Conservation (phyloP, 1,140 invertebrate genomes). For the Xylocopa sonorina region DNA sequence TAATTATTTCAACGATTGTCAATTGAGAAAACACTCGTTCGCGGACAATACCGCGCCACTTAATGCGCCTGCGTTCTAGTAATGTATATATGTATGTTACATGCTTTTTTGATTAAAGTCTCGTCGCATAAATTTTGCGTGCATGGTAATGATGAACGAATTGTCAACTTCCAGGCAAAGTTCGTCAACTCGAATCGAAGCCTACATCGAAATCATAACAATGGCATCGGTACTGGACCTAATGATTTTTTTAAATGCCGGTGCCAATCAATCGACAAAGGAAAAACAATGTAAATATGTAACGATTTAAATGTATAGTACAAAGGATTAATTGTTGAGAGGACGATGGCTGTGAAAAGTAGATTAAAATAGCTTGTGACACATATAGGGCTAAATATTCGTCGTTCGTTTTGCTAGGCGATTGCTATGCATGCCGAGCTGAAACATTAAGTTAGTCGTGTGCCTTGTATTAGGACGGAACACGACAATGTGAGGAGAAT, state of each 20-base stretch:
- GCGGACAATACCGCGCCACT: slow-evolving; percentile 39
- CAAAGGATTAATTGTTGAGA: not conserved
- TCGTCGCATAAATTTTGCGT: not conserved
- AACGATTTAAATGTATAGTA: not conserved
- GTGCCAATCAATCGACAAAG: not conserved
- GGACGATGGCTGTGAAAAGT: slow-evolving; percentile 17
- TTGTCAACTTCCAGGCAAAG: not conserved
- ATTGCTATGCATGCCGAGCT: slow-evolving; percentile 27
- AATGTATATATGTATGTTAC: not conserved
- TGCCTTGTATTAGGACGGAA: slow-evolving; percentile 2
- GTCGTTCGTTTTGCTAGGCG: slow-evolving; percentile 28
- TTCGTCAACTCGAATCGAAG: not conserved
- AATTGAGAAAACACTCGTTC: not conserved
- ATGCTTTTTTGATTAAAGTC: not conserved
- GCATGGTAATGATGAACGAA: not conserved
- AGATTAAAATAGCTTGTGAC: slow-evolving; percentile 50
- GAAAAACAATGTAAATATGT: not conserved
- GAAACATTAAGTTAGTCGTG: not conserved
- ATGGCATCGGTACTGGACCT: not conserved
- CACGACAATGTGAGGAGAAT: not conserved
- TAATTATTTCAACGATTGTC: not conserved
- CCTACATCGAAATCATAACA: not conserved
- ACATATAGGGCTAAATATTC: slow-evolving; percentile 50
- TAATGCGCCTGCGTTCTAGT: slow-evolving; percentile 53
- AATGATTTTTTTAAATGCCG: too few relatives aligned